phyloP scores from a whole-genome alignment of 2,888 invertebrate genomes.

The Uloborus plumipes region DNA sequence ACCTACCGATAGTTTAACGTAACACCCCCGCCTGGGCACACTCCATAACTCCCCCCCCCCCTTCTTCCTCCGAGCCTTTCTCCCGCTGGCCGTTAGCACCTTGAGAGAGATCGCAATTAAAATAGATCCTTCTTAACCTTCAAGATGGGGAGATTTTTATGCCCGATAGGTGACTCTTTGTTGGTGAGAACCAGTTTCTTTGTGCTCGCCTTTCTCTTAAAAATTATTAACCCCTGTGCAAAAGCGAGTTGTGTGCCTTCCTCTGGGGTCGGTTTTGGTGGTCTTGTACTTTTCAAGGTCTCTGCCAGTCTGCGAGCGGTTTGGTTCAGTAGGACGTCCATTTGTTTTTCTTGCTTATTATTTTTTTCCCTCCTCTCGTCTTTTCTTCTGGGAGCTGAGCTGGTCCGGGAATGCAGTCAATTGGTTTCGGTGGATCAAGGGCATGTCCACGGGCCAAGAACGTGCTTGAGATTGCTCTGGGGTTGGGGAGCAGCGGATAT shows the following conservation, averaged over 20 bases:
- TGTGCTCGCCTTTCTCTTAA: slow-evolving; percentile 6
- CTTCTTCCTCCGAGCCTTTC: not conserved
- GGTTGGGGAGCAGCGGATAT: too few relatives aligned
- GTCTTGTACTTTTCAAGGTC: slow-evolving; percentile 26
- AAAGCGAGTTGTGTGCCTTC: slow-evolving; percentile 3
- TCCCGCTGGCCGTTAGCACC: not conserved
- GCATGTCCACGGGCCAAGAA: too few relatives aligned
- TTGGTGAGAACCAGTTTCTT: slow-evolving; percentile 55
- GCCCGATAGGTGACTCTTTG: slow-evolving; percentile 41
- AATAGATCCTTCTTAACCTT: slow-evolving; percentile 37
- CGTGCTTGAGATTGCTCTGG: too few relatives aligned
- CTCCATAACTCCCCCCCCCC: slow-evolving; percentile 21
- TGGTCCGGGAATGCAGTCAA: too few relatives aligned
- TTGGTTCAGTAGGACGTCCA: slow-evolving; percentile 24
- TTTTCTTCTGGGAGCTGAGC: too few relatives aligned
- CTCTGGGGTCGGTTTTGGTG: slow-evolving; percentile 9
- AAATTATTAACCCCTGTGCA: slow-evolving; percentile 4
- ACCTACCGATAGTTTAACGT: slow-evolving; percentile 31
- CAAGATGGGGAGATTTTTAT: slow-evolving; percentile 32
- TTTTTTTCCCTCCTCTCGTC: too few relatives aligned
- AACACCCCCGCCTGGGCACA: slow-evolving; percentile 27
- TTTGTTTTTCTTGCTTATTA: slow-evolving; percentile 6
- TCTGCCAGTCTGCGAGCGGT: not conserved
- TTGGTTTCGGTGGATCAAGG: too few relatives aligned
- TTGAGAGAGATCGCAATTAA: slow-evolving; percentile 33